Evolutionary conservation across 2,888 invertebrate genomes (phyloP).

Genomic region (Tigriopus californicus): DNA sequence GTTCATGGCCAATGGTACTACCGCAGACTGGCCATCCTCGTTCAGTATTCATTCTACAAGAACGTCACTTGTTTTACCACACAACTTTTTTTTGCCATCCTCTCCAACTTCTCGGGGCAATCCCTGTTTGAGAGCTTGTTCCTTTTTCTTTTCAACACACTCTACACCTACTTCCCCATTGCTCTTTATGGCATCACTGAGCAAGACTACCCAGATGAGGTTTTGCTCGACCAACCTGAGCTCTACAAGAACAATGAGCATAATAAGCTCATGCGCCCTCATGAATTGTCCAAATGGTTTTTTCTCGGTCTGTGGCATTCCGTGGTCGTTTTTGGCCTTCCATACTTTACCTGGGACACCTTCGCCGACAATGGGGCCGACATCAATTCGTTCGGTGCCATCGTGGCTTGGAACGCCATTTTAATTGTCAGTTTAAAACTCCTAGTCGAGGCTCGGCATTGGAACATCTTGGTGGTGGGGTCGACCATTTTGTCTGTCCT

Average conservation of each 20-base stretch:
- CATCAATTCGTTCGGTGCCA: constrained; percentile 38
- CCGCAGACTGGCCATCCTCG: constrained; percentile 47
- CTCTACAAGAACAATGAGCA: constrained; percentile 43
- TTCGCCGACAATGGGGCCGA: constrained; percentile 19
- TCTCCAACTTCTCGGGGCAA: constrained; percentile 19
- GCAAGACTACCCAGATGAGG: constrained; percentile 41
- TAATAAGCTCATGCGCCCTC: constrained; percentile 38
- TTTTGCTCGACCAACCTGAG: constrained; percentile 40
- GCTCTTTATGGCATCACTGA: constrained; percentile 53
- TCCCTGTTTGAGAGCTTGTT: constrained; percentile 52
- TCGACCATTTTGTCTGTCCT: constrained; percentile 37
- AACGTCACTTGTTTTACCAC: constrained; percentile 50
- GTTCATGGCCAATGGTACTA: constrained; percentile 72
- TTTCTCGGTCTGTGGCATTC: constrained; percentile 41
- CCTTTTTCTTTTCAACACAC: constrained; percentile 52
- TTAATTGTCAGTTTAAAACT: constrained; percentile 41
- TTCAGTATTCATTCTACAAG: constrained; percentile 64
- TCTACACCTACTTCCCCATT: constrained; percentile 55
- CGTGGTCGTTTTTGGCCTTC: constrained; percentile 39
- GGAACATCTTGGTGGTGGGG: constrained; percentile 35
- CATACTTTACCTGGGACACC: constrained; percentile 23
- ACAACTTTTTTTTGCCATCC: constrained; percentile 4
- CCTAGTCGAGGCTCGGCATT: constrained; percentile 41
- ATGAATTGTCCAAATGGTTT: constrained; percentile 16
- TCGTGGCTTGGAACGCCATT: constrained; percentile 38